Conservation (phyloP, 1,140 invertebrate genomes). For the Drosophila nannoptera region DNA sequence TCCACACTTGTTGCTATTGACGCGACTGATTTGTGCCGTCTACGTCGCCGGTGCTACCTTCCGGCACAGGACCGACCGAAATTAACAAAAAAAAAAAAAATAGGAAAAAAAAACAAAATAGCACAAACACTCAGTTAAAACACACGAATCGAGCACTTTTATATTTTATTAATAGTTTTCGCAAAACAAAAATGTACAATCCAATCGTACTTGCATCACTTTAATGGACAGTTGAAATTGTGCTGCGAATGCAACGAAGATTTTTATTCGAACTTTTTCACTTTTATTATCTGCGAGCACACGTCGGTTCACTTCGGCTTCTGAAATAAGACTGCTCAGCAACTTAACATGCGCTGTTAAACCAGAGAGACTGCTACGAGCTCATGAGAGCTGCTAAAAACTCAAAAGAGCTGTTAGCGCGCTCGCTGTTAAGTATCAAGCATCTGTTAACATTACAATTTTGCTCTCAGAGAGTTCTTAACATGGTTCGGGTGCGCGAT, state of each 20-base stretch:
- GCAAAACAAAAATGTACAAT: constrained; percentile 38
- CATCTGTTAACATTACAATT: constrained; percentile 12
- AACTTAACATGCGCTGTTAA: constrained; percentile 21
- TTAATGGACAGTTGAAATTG: constrained; percentile 17
- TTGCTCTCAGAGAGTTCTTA: constrained; percentile 10
- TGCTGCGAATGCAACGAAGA: constrained; percentile 18
- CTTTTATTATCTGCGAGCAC: constrained; percentile 2
- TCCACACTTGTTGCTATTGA: constrained; percentile 41
- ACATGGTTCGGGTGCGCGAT: background rate
- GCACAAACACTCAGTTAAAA: constrained; percentile 19
- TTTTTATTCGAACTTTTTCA: constrained; percentile 28
- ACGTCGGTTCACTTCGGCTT: constrained; percentile 24
- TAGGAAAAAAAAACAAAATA: constrained; percentile 23
- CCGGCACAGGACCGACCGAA: constrained; percentile 21
- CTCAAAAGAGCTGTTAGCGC: constrained; percentile 29
- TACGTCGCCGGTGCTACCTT: constrained; percentile 3
- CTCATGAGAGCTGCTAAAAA: constrained; percentile 28
- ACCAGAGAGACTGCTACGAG: background rate
- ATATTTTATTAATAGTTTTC: constrained; percentile 10
- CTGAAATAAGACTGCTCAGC: constrained; percentile 36
- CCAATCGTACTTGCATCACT: constrained; percentile 11
- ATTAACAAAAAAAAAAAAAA: constrained; percentile 13
- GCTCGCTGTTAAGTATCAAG: background rate
- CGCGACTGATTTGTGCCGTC: constrained; percentile 18
- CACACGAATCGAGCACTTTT: constrained; percentile 37